Conservation (phyloP, 2,888 invertebrate species). For the Trichogramma dendrolimi region DNA sequence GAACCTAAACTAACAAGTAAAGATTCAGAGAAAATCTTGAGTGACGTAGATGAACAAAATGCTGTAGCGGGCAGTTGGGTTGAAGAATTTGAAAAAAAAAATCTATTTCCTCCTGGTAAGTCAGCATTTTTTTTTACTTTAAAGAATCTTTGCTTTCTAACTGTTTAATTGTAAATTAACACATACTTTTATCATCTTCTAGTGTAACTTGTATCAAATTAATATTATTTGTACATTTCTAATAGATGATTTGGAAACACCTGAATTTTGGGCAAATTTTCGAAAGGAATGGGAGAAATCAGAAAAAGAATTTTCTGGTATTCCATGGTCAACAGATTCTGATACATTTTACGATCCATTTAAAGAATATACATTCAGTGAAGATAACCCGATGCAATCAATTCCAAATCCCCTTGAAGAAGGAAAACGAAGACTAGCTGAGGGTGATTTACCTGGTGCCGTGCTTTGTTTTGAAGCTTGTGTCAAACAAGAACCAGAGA, state of each 20-base stretch:
- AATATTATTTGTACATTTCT: conserved; percentile 52
- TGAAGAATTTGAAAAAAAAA: conserved; percentile 44
- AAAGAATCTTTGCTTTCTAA: no score
- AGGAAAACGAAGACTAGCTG: conserved; percentile 75
- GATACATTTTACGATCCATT: conserved; percentile 62
- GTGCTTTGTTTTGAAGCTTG: conserved; percentile 96
- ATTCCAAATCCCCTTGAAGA: conserved; percentile 75
- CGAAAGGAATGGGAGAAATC: conserved; percentile 74
- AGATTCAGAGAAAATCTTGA: conserved; percentile 41
- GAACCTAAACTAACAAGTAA: conserved; percentile 52
- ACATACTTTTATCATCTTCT: no score
- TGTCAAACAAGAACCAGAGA: conserved; percentile 74
- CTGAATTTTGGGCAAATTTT: conserved; percentile 58
- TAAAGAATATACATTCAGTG: conserved; percentile 74
- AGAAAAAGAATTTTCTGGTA: conserved; percentile 55
- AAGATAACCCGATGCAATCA: conserved; percentile 81
- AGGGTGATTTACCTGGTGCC: conserved; percentile 91
- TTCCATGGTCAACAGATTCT: conserved; percentile 71
- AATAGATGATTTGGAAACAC: conserved; percentile 39
- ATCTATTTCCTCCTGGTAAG: conserved; percentile 36
- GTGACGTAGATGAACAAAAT: conserved; percentile 38
- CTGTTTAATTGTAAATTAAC: no score
- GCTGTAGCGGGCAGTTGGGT: conserved; percentile 45
- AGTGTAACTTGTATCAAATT: no score
- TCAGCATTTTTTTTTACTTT: neutral